A percentile compares a stretch with the other conserved stretches of the same genome.
phyloP scores from a whole-genome alignment of 1,140 invertebrate genomes.

The Drosophila lowei region DNA sequence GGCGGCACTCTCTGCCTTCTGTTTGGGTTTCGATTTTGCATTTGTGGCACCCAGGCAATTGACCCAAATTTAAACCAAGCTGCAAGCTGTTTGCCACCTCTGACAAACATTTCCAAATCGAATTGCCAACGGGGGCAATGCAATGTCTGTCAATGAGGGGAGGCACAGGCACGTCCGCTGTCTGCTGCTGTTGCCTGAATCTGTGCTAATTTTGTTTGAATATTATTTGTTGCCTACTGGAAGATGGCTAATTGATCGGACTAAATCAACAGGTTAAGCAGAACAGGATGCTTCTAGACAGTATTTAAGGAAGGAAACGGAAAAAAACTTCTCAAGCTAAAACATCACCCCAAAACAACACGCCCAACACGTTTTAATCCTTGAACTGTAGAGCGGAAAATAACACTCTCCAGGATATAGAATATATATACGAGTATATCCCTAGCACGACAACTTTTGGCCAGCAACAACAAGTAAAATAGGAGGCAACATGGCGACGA shows the following conservation, averaged over 20 bases:
- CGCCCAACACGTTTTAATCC: constrained; percentile 40
- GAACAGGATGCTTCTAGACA: constrained; percentile 31
- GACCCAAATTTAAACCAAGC: constrained; percentile 78
- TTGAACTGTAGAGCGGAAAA: constrained; percentile 42
- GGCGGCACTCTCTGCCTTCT: background rate
- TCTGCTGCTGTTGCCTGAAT: background rate
- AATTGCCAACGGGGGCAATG: background rate
- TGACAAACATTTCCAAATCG: constrained; percentile 45
- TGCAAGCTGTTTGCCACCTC: constrained; percentile 64
- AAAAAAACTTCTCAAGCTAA: background rate
- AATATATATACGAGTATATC: constrained; percentile 24
- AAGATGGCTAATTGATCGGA: constrained; percentile 25
- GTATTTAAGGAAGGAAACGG: background rate
- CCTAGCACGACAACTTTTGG: constrained; percentile 48
- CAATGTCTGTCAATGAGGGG: too few relatives aligned
- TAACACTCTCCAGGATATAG: constrained; percentile 14
- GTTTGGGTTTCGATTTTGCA: constrained; percentile 37
- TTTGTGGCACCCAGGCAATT: constrained; percentile 72
- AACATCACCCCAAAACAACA: background rate
- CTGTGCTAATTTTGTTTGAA: background rate
- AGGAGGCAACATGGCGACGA: constrained; percentile 46
- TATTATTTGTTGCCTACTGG: constrained; percentile 16
- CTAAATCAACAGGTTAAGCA: constrained; percentile 37
- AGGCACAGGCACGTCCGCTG: background rate
- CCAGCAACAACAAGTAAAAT: constrained; percentile 30